Evolutionary conservation across 1,140 invertebrate species (phyloP), one percentile per base, ranked within the genome.

Genomic region (Trialeurodes vaporariorum): DNA sequence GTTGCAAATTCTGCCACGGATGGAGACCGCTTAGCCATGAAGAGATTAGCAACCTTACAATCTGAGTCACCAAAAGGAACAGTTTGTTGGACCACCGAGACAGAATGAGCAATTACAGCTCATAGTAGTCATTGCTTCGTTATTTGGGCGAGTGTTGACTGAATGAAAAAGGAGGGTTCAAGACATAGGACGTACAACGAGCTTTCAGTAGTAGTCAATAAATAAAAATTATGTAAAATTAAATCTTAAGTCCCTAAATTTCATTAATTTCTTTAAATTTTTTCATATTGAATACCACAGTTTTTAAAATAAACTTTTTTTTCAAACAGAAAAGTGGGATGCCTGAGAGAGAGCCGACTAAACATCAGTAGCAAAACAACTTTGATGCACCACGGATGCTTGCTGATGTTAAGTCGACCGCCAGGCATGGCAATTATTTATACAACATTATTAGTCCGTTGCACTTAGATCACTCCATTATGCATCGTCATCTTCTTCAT

Each of bases 291-390:
- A 49, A 17, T 9, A 49, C 34, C 34, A 49, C 34, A 49, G 34
- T 49, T 49, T n/a, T 49, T 49, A 49, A 49, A 49, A 49, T 49
- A 49, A 49, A 49, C 34, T 49, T 49, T 49, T 49, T 49, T 49
- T 49, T 49, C 17, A 49, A 49, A 49, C 34, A 49, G 34, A 49
- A 49, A 49, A n/a, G n/a, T n/a, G 34, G 34, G 34, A 49, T 49
- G 34, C 34, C 34, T 49, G 34, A 49, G 34, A 9, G 5, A 17
- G 17, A 49, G 34, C 34, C 34, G 34, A 49, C 34, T 17, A 5
- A 49, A 17, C 34, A 49, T 17, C 34, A 49, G 34, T 17, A 49
- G 34, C 34, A 9, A 17, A 17, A 17, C 5, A 49, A 17, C 5
- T 17, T 17, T 49, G n/a, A n/a, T n/a, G n/a, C n/a, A n/a, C n/a